A percentile compares a stretch with the other conserved stretches of the same genome.
phyloP scores from a whole-genome alignment of 2,113 vertebrate species.

The human (Homo sapiens) region DNA sequence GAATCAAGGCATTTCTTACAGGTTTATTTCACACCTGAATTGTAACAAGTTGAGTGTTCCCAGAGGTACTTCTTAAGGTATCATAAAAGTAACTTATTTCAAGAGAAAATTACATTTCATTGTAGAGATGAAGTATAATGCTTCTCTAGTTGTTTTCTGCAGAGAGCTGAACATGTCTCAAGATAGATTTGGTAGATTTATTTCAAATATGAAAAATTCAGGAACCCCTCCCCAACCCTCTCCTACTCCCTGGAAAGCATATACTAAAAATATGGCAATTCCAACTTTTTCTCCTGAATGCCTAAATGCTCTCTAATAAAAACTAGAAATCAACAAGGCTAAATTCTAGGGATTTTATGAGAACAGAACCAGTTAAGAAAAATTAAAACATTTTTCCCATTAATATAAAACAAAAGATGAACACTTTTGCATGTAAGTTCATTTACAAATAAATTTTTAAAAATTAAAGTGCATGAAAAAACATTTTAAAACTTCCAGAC shows the following conservation, averaged over 20 bases:
- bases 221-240: background rate
- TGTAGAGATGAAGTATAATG: background rate
- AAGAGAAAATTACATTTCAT: background rate
- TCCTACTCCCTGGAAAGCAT: background rate
- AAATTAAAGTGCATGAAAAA: background rate
- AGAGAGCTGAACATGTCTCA: background rate
- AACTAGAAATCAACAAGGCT: background rate
- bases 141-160: background rate
- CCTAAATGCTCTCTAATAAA: conserved; percentile 27
- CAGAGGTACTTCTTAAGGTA: background rate
- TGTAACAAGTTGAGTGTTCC: background rate
- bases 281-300: background rate
- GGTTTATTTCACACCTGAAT: background rate
- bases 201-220: background rate
- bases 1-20: background rate
- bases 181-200: background rate
- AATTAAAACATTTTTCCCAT: background rate
- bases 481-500: background rate
- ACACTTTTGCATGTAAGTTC: background rate
- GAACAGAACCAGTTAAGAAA: background rate
- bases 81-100: background rate
- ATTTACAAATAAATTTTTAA: background rate
- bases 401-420: background rate
- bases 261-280: background rate
- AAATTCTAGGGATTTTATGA: background rate